These are phyloP conservation scores for Salvelinus fontinalis DNA, from an alignment of 2,113 vertebrate species.

Conservation along the genomic window DNA sequence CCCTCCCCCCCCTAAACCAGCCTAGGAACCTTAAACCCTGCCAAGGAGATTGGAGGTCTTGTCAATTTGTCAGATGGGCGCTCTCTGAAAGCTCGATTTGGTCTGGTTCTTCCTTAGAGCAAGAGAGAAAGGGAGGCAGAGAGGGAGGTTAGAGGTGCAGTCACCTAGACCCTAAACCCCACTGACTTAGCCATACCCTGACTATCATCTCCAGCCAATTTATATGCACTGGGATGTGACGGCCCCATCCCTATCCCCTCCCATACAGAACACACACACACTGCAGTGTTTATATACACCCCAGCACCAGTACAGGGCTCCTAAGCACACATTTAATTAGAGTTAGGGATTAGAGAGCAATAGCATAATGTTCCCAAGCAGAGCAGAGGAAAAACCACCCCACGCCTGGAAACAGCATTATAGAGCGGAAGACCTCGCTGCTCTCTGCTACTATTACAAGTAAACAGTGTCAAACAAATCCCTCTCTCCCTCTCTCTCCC, in stretches of 20 bases:
- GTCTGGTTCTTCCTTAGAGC: conserved; percentile 35
- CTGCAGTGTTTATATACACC: conserved; percentile 55
- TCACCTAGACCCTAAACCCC: not conserved
- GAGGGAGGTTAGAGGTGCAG: not conserved
- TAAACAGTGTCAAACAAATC: conserved; percentile 46
- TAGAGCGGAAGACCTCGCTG: conserved; percentile 34
- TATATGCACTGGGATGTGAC: not conserved
- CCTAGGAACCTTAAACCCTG: conserved; percentile 34
- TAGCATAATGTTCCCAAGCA: conserved; percentile 42
- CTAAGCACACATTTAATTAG: conserved; percentile 69
- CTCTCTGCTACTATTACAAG: too few relatives aligned
- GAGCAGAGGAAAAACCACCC: conserved; percentile 29
- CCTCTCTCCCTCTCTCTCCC: conserved; percentile 10
- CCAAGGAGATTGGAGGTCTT: conserved; percentile 49
- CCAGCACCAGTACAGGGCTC: conserved; percentile 34
- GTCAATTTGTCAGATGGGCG: conserved; percentile 67
- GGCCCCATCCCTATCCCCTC: not conserved
- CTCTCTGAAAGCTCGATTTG: conserved; percentile 61
- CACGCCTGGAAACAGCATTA: conserved; percentile 32
- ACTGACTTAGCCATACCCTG: not conserved
- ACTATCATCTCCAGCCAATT: not conserved
- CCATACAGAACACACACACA: not conserved
- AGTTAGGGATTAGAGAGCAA: conserved; percentile 62
- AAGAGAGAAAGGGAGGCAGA: not conserved
- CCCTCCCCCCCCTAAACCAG: conserved; percentile 19